A percentile compares a stretch with the other conserved stretches of the same genome.
Conservation (phyloP, 2,797 vertebrate species). For the Schizopygopsis pylzovi region DNA sequence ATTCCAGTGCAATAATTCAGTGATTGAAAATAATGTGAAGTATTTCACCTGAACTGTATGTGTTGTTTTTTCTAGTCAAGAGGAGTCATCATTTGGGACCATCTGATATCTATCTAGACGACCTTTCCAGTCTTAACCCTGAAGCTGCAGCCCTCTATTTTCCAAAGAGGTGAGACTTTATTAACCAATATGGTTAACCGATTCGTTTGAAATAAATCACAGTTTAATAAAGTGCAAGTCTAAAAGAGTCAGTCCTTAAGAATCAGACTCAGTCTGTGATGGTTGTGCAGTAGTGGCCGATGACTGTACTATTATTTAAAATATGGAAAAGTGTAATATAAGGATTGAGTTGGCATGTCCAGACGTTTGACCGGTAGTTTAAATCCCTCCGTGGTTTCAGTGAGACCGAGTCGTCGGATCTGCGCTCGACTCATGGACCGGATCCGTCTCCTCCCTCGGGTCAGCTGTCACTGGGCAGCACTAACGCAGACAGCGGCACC, state of each 20-base stretch:
- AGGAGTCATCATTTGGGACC: slow-evolving; percentile 81
- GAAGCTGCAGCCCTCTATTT: slow-evolving; percentile 85
- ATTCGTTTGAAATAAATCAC: background rate
- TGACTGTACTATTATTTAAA: background rate
- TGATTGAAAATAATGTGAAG: background rate
- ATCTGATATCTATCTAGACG: slow-evolving; percentile 87
- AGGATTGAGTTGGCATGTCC: background rate
- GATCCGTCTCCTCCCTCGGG: slow-evolving; percentile 69
- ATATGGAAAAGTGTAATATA: background rate
- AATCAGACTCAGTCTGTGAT: too few species aligned
- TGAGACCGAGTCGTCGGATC: slow-evolving; percentile 73
- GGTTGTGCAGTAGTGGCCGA: background rate
- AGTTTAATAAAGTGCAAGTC: background rate
- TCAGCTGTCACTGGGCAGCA: slow-evolving; percentile 73
- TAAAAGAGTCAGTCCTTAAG: background rate
- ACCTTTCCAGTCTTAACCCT: slow-evolving; percentile 80
- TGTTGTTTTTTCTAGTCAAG: slow-evolving; percentile 70
- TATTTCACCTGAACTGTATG: background rate
- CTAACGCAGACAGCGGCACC: slow-evolving; percentile 73
- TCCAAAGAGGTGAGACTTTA: slow-evolving; percentile 80
- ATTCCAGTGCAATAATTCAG: background rate
- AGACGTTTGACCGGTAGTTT: background rate
- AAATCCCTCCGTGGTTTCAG: slow-evolving; percentile 64
- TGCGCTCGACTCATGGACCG: slow-evolving; percentile 6
- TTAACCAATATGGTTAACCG: background rate